Base-by-base conservation (phyloP, 53 echinoderm and acorn worm species). In the Astropecten irregularis region DNA sequence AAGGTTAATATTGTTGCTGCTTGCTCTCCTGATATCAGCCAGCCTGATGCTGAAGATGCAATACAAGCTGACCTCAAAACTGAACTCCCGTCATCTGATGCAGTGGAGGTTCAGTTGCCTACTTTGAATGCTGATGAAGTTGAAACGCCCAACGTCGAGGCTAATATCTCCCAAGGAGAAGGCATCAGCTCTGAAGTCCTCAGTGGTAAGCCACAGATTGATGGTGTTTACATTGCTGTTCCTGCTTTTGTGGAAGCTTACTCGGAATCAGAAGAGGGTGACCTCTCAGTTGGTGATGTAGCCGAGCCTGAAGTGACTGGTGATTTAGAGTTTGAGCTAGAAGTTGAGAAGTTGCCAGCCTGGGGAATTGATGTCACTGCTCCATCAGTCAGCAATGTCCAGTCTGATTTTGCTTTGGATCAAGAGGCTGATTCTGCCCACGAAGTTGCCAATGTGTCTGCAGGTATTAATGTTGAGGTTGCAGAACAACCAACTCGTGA, bases 161-260 rank as follows among this genome's bases (percentile, higher is more conserved):
- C 11, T 6, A 38, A 42, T 59, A 20, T 40, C 31, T 14, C 62
- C 9, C 33, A 60, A 33, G 77, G 19, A n/a, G 61, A 5, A 13
- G 40, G 27, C 40, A 55, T 60, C 30, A 9, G 29, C 54, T 47
- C 36, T 46, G 34, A 59, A 15, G 11, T 42, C 27, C 18, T 1
- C n/a, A 15, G 13, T 28, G 79, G 30, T n/a, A 79, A 62, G n/a
- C 30, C 62, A 10, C 79, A 60, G 44, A 28, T 32, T 46, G 79
- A 79, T 46, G 79, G 79, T 19, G 40, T 79, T 48, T 79, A 40
- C 18, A 29, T 60, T 28, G 79, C 79, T 19, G 79, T 79, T 5
- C 79, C 79, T 62, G 79, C 14, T 46, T 60, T 79, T 0, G 32
- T 79, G n/a, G 79, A 79, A 48, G 79, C 23, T 14, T 55, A 77